Percentiles rank a stretch among this genome's conserved stretches.
Evolutionary conservation across 2,888 invertebrate genomes (phyloP).

Genomic region (Auanema freiburgensis): DNA sequence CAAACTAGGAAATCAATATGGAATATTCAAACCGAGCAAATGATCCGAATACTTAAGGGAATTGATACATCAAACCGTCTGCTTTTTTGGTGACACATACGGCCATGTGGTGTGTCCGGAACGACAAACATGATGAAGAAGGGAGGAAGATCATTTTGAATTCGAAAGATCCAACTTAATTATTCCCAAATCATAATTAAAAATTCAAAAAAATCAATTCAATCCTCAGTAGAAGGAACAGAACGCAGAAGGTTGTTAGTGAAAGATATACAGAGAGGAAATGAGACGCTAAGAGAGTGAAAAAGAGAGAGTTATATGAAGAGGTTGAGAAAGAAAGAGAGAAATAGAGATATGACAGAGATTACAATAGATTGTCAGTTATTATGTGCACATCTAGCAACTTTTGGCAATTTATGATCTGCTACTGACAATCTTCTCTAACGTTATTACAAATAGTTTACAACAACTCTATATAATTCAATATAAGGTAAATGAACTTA

Average conservation of each 20-base stretch:
- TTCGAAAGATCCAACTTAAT: too few relatives aligned
- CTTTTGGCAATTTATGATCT: too few relatives aligned
- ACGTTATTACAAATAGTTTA: too few relatives aligned
- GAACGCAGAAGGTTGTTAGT: background rate
- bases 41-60: too few relatives aligned
- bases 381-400: too few relatives aligned
- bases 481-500: constrained; percentile 22
- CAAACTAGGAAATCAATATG: too few relatives aligned
- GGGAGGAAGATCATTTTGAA: too few relatives aligned
- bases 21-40: too few relatives aligned
- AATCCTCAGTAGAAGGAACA: background rate
- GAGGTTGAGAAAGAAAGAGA: constrained; percentile 1
- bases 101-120: background rate
- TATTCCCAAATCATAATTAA: constrained; percentile 2
- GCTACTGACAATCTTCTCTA: too few relatives aligned
- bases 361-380: constrained; percentile 2
- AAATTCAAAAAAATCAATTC: constrained; percentile 3
- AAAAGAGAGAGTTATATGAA: background rate
- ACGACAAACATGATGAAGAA: too few relatives aligned
- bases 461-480: too few relatives aligned
- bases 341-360: constrained; percentile 7
- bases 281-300: background rate
- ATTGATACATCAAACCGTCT: too few relatives aligned
- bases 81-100: background rate
- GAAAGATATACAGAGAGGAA: constrained; percentile 9